phyloP scores from a whole-genome alignment of 2,888 invertebrate genomes.

The Bellardia bayeri region DNA sequence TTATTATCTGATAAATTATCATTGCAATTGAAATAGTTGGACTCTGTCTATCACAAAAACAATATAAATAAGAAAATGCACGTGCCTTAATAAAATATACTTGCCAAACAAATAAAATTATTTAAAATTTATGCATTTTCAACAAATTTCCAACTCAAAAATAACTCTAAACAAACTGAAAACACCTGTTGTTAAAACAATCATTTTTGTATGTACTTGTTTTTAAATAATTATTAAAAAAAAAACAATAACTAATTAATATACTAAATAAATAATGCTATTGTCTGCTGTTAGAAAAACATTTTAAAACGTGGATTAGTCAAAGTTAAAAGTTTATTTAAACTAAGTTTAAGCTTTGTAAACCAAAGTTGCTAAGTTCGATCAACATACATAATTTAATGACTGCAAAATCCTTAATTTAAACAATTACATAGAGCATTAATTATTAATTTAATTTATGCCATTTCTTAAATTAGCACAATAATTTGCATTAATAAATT shows the following conservation, averaged over 20 bases:
- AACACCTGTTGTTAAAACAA: conserved; percentile 3
- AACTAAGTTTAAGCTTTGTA: too few species aligned
- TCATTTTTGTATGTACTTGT: background rate
- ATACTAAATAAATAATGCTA: too few species aligned
- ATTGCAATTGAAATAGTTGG: background rate
- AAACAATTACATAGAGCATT: background rate
- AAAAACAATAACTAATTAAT: background rate
- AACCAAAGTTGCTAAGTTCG: too few species aligned
- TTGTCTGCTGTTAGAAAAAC: too few species aligned
- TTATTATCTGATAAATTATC: conserved; percentile 15
- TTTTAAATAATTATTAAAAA: background rate
- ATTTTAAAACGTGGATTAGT: too few species aligned
- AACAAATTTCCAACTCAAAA: background rate
- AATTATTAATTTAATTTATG: background rate
- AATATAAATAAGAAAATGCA: background rate
- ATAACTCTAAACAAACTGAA: background rate
- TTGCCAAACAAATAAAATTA: background rate
- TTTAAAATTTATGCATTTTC: background rate
- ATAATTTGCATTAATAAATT: background rate
- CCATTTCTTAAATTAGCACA: background rate
- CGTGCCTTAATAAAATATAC: conserved; percentile 5
- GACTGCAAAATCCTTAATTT: background rate
- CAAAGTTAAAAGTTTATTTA: too few species aligned
- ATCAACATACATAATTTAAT: too few species aligned
- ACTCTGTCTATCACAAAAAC: background rate